Evolutionary conservation across 2,888 invertebrate species (phyloP), one percentile per base, ranked within the genome.

Genomic region (Alentia gelatinosa): DNA sequence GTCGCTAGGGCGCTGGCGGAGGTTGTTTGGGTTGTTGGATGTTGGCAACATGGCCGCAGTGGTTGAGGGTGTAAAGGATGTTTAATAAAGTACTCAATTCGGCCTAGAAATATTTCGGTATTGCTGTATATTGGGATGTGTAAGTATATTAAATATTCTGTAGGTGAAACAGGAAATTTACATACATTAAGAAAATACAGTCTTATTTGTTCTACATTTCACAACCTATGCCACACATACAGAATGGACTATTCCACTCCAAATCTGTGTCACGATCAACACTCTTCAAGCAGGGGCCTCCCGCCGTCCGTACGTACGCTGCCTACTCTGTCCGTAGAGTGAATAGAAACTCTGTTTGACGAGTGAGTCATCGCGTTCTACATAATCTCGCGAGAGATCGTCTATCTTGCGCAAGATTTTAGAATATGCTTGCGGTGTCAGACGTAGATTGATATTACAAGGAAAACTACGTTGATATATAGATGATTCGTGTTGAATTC

Each of bases 1-100:
- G 90, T 90, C 90, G 90, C 83, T 90, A 90, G 79, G 90, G 90
- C 39, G 90, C 90, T 79, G 42, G 35, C 37, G 35, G 50, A 35
- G 39, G 47, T 79, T 90, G 90, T 90, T 90, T 90, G 83, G 37
- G 39, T 89, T 37, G 42, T 39, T 42, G 75, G 75, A 39, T 23
- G 86, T 47, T 86, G 86, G 86, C 86, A 86, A 86, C 86, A 47
- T 12, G 35, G 12, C 86, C 19, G 26, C 1, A 12, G 5, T 9
- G 86, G 47, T 1, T 5, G 7, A 39, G 83, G 83, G 39, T 35
- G 83, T 37, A 83, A 1, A 83, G 83, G 40, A 35, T 68, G 26
- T n/a, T n/a, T n/a, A n/a, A n/a, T n/a, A n/a, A n/a, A n/a, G n/a
- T n/a, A n/a, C n/a, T n/a, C n/a, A n/a, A n/a, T n/a, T n/a, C n/a